These are phyloP conservation scores for Ophion obscuratus DNA, from an alignment of 2,888 invertebrate species.

Conservation along the genomic window DNA sequence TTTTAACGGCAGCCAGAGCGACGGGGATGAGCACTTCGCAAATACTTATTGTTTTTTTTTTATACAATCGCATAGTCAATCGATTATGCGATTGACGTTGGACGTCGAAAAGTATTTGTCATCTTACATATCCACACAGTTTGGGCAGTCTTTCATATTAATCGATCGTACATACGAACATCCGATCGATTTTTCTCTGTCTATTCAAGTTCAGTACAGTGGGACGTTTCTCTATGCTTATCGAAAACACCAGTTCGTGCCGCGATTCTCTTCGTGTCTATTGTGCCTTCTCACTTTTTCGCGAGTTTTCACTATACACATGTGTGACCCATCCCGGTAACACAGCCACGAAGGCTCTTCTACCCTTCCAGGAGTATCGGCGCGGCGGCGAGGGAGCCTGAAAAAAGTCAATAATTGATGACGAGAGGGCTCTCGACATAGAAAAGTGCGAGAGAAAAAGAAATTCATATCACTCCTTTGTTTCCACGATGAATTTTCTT, in stretches of 20 bases:
- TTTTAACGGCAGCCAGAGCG: neutral
- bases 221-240: constrained; percentile 19
- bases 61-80: neutral
- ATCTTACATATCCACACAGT: neutral
- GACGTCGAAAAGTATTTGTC: neutral
- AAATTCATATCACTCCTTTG: constrained; percentile 18
- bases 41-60: constrained; percentile 35
- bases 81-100: neutral
- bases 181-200: neutral
- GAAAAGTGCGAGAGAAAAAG: constrained; percentile 11
- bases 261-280: constrained; percentile 19
- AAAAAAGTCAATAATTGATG: constrained; percentile 43
- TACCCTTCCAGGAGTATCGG: neutral
- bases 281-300: constrained; percentile 4
- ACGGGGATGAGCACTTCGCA: neutral
- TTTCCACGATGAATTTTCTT: constrained; percentile 38
- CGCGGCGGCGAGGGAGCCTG: neutral
- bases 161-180: neutral
- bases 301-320: neutral
- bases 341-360: constrained; percentile 16
- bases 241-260: constrained; percentile 18
- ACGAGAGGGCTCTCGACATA: constrained; percentile 19
- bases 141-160: neutral
- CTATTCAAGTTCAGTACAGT: neutral
- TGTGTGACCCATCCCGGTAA: neutral